Evolutionary conservation across 2,888 invertebrate genomes (phyloP).

Genomic region (Palloptera scutellata): DNA sequence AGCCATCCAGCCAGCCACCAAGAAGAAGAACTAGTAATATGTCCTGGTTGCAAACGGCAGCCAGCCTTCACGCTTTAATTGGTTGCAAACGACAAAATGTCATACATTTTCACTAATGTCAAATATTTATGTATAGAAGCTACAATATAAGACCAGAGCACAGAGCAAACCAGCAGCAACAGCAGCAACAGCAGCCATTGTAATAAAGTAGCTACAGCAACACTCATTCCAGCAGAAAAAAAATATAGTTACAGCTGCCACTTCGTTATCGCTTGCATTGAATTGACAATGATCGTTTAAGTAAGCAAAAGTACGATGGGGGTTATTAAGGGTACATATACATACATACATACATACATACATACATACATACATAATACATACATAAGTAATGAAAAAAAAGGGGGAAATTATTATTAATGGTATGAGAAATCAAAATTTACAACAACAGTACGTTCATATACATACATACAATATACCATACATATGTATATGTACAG

Average conservation of each 20-base stretch:
- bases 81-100: conserved; percentile 53
- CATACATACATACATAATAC: no score
- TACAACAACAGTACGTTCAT: no score
- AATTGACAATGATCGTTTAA: neutral
- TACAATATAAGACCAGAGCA: conserved; percentile 28
- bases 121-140: conserved; percentile 39
- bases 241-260: conserved; percentile 13
- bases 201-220: conserved; percentile 4
- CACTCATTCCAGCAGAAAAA: neutral
- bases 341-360: no score
- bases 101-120: conserved; percentile 51
- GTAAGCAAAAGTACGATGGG: no score
- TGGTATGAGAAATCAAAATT: no score
- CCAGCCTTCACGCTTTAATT: conserved; percentile 65
- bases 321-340: no score
- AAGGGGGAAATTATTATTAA: no score
- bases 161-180: conserved; percentile 11
- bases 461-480: no score
- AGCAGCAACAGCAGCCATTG: neutral
- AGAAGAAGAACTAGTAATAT: neutral
- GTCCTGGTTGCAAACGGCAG: conserved; percentile 32
- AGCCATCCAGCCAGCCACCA: neutral
- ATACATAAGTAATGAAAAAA: no score
- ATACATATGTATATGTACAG: no score
- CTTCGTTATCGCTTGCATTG: conserved; percentile 18